A percentile compares a stretch with the other conserved stretches of the same genome.
Conservation (phyloP, 2,113 vertebrate genomes). For the Prunella fulvescens region DNA sequence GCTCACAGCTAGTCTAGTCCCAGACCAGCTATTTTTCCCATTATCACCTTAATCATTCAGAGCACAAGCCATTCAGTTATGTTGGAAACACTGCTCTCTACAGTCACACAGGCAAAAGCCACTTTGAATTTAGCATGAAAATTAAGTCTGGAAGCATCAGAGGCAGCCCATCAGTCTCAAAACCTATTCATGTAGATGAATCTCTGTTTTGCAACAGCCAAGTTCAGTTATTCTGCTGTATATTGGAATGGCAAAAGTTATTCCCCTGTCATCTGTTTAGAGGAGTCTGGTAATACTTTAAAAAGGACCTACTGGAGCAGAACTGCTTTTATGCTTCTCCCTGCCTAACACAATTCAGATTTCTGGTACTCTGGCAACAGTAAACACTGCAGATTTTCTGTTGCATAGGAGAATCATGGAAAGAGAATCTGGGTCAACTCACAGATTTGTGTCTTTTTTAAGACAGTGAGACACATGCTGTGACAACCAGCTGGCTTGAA, state of each 20-base stretch:
- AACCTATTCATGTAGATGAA: neutral
- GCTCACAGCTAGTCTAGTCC: neutral
- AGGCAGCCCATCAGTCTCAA: neutral
- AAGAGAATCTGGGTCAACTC: neutral
- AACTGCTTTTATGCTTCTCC: neutral
- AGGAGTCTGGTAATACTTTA: neutral
- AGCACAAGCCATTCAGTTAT: neutral
- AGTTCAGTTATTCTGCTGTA: neutral
- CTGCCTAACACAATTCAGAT: neutral
- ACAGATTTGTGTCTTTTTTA: neutral
- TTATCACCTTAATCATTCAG: neutral
- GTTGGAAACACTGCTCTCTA: conserved; percentile 34
- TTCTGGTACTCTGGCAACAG: neutral
- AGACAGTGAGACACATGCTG: neutral
- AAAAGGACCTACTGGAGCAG: neutral
- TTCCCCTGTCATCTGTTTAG: neutral
- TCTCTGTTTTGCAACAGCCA: neutral
- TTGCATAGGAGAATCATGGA: neutral
- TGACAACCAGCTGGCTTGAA: neutral
- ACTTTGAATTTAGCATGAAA: neutral
- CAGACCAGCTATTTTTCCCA: neutral
- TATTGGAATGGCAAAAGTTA: neutral
- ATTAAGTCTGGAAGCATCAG: neutral
- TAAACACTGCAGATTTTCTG: neutral
- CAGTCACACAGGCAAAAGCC: neutral